Conservation (phyloP, 1,140 invertebrate genomes). For the Cryptotermes secundus region DNA sequence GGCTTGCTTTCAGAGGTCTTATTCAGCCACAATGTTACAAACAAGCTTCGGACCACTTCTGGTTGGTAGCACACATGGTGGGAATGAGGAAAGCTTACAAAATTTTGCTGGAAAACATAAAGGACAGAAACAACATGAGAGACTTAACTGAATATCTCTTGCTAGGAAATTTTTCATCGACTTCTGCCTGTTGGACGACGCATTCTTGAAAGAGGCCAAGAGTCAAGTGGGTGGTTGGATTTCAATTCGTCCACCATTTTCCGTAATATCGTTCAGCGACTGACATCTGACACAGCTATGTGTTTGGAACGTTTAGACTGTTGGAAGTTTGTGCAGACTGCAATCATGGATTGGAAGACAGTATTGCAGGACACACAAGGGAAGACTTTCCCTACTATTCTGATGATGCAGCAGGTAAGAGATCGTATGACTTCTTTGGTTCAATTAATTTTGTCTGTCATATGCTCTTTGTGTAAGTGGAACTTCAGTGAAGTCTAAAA, state of each 20-base stretch:
- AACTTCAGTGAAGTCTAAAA: no score
- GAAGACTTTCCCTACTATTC: slow-evolving; percentile 13
- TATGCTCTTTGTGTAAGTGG: no score
- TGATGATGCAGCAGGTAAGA: slow-evolving; percentile 25
- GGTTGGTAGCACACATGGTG: no score
- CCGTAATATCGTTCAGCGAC: slow-evolving; percentile 5
- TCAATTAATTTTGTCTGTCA: no score
- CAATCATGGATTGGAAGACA: neutral
- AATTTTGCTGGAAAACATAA: no score
- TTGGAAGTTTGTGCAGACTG: slow-evolving; percentile 19
- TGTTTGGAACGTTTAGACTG: neutral
- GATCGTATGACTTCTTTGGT: neutral
- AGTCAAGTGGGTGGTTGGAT: neutral
- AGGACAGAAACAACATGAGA: no score
- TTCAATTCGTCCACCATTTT: slow-evolving; percentile 5
- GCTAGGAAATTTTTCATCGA: neutral
- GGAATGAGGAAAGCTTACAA: no score
- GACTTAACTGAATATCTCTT: neutral
- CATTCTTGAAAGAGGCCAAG: neutral
- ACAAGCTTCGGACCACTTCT: no score
- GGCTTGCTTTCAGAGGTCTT: no score
- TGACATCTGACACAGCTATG: neutral
- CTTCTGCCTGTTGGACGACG: neutral
- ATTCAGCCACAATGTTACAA: no score
- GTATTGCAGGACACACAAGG: neutral